These are phyloP conservation scores for Poecile montanus DNA, from an alignment of 2,797 vertebrate genomes.

Conservation along the genomic window DNA sequence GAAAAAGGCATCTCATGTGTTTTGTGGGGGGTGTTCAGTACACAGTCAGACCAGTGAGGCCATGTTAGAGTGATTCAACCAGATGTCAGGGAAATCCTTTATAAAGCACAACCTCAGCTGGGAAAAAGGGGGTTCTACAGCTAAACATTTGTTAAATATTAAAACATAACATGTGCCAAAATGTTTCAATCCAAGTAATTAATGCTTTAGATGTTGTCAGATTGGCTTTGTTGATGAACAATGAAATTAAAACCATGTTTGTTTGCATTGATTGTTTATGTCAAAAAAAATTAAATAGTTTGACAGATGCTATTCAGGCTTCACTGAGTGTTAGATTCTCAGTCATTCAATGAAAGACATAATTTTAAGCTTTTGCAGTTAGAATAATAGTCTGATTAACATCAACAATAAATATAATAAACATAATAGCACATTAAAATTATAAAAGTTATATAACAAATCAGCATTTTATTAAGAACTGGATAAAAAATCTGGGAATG, in stretches of 20 bases:
- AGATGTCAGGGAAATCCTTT: neutral
- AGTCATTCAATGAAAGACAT: neutral
- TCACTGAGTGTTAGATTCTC: neutral
- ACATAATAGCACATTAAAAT: neutral
- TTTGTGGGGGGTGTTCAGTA: neutral
- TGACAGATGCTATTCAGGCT: neutral
- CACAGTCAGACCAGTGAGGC: neutral
- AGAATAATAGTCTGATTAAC: neutral
- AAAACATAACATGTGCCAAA: neutral
- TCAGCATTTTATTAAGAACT: neutral
- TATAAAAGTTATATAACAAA: neutral
- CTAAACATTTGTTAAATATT: neutral
- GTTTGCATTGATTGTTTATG: neutral
- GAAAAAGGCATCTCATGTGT: neutral
- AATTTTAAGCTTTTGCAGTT: neutral
- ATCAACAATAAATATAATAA: neutral
- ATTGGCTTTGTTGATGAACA: neutral
- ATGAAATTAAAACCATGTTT: neutral
- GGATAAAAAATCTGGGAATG: neutral
- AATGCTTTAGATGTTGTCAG: neutral
- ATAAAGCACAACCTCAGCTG: fast-evolving
- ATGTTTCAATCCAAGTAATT: neutral
- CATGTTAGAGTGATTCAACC: neutral
- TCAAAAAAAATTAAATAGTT: neutral
- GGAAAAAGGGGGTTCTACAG: neutral